Evolutionary conservation across 2,888 invertebrate genomes (phyloP).

Genomic region (Phaedon cochleariae): DNA sequence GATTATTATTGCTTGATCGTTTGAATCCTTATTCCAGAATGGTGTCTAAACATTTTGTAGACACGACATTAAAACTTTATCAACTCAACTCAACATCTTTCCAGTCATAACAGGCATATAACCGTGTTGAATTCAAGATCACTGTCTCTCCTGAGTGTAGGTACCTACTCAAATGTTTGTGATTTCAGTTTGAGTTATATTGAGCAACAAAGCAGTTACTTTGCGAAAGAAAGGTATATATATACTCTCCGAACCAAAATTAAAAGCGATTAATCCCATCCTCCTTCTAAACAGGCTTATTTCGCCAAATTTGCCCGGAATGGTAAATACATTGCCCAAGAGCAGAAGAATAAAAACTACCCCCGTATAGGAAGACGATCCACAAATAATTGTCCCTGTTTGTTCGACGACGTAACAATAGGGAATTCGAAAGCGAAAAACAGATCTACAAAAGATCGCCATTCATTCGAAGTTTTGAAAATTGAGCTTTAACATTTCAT

Average conservation of each 20-base stretch:
- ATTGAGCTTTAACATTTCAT: conserved; percentile 57
- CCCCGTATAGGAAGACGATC: conserved; percentile 32
- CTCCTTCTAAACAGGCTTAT: conserved; percentile 39
- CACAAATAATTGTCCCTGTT: conserved; percentile 35
- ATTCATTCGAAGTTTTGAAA: conserved; percentile 45
- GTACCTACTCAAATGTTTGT: no score
- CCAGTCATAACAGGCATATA: no score
- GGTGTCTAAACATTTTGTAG: no score
- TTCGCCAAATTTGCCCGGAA: conserved; percentile 41
- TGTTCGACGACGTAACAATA: conserved; percentile 33
- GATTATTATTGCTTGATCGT: no score
- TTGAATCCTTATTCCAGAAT: no score
- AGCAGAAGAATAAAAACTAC: conserved; percentile 26
- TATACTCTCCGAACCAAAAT: conserved; percentile 13
- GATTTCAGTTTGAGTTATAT: no score
- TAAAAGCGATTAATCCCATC: conserved; percentile 31
- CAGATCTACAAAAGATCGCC: conserved; percentile 33
- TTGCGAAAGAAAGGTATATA: no score
- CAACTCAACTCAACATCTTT: not conserved
- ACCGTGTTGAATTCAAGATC: no score
- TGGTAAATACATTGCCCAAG: conserved; percentile 34
- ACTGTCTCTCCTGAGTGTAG: no score
- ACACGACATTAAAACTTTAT: no score
- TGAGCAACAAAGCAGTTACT: no score
- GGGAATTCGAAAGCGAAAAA: conserved; percentile 23